These are phyloP conservation scores for Drosophila glabriapex DNA, from an alignment of 2,888 invertebrate genomes.

Conservation along the genomic window DNA sequence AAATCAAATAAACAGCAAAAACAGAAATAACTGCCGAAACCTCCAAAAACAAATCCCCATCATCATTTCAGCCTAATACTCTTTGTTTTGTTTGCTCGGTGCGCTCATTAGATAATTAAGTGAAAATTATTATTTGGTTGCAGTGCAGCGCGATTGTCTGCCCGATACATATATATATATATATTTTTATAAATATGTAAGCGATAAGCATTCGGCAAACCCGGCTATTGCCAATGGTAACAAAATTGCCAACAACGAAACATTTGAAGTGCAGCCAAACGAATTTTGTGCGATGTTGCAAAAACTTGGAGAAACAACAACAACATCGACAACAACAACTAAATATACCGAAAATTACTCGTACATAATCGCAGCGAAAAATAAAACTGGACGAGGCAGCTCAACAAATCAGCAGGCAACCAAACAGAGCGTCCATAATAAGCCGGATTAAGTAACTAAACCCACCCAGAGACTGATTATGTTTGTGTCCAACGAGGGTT, in stretches of 20 bases:
- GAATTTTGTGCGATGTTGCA: conserved; percentile 44
- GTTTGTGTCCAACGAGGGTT: conserved; percentile 35
- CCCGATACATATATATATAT: conserved; percentile 1
- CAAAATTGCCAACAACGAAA: conserved; percentile 39
- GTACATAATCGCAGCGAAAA: conserved; percentile 42
- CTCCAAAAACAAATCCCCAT: conserved; percentile 16
- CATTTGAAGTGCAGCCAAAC: conserved; percentile 74
- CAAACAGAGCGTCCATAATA: conserved; percentile 75
- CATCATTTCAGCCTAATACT: conserved; percentile 47
- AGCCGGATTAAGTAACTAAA: conserved; percentile 73
- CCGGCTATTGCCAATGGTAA: conserved; percentile 43
- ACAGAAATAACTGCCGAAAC: conserved; percentile 7
- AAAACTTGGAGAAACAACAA: conserved; percentile 27
- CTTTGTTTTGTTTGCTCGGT: conserved; percentile 28
- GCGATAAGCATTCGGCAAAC: conserved; percentile 53
- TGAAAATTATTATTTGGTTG: conserved; percentile 81
- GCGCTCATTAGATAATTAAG: conserved; percentile 80
- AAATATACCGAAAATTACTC: conserved; percentile 26
- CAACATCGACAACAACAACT: neutral
- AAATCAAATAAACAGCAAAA: conserved; percentile 41
- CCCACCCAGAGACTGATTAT: conserved; percentile 42
- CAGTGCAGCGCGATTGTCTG: conserved; percentile 42
- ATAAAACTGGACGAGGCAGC: conserved; percentile 39
- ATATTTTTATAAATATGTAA: neutral
- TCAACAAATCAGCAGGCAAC: conserved; percentile 42